phyloP scores from a whole-genome alignment of 2,797 vertebrate species.

The Darevskia nairensis region DNA sequence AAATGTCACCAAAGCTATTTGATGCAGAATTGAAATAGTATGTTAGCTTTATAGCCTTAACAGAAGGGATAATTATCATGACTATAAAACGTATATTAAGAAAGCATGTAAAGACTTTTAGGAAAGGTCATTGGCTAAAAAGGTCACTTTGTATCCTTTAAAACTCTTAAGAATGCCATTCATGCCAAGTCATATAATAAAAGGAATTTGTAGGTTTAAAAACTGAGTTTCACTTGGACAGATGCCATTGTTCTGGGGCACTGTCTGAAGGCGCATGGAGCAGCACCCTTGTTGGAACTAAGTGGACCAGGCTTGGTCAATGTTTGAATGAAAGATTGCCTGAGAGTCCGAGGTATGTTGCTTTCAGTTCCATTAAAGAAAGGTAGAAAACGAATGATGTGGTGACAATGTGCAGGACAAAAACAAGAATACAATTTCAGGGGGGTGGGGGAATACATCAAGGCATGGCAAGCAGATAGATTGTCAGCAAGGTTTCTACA shows the following conservation, averaged over 20 bases:
- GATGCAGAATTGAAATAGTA: neutral
- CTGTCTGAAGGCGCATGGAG: neutral
- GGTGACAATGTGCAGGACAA: too few relatives aligned
- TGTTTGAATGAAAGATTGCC: neutral
- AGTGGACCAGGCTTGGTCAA: neutral
- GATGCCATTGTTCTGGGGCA: neutral
- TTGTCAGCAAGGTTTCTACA: neutral
- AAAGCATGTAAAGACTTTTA: neutral
- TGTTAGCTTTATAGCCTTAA: neutral
- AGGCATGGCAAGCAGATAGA: neutral
- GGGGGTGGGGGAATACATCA: neutral
- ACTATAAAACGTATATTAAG: neutral
- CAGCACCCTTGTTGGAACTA: neutral
- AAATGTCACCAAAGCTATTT: neutral
- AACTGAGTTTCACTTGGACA: neutral
- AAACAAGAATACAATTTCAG: neutral
- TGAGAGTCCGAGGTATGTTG: neutral
- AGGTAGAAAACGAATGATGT: neutral
- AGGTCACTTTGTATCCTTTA: neutral
- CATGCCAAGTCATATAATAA: neutral
- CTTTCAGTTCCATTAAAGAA: neutral
- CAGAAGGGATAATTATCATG: neutral
- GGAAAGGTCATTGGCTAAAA: rapidly evolving
- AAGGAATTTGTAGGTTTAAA: neutral
- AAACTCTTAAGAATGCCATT: neutral